Base-by-base conservation (phyloP, 1,140 invertebrate genomes). In the Schlechtendalia chinensis region DNA sequence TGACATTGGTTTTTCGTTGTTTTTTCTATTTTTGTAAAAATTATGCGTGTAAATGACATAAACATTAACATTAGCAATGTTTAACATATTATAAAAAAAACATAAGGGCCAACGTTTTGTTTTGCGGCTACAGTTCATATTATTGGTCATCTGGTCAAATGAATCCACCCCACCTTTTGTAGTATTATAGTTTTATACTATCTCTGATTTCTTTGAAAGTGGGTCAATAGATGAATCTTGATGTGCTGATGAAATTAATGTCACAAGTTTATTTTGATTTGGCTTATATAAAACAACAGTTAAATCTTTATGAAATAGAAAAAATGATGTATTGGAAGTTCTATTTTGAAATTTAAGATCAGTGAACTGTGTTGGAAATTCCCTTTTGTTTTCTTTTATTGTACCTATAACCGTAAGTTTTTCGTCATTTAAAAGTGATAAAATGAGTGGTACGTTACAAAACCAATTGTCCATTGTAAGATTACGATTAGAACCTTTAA, bases 371-470 rank as follows among this genome's bases (percentile, higher is more conserved):
- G 77, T 29, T 50, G 86, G 86, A 65, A 87, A 84, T 79, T 87
- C 83, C 72, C 81, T 83, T 84, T 87, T 87, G 81, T 87, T 87
- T 84, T 86, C 87, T 82, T 83, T 85, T 63, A 88, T 80, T 61
- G 87, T 88, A 27, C 86, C 87, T 29, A 87, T 83, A 74, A 86
- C 83, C 29, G 85, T 85, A 53, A 88, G 82, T 81, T 82, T 82
- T 27, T 82, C 79, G 67, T 85, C 81, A 82, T 72, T 82, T 69
- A 87, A 83, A 67, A 67, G 65, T 69, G 81, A 79, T 59, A 85
- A 81, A 47, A 84, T 82, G 29, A 86, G 81, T 82, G 84, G 61
- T 47, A 86, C 79, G 24, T 85, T 86, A 24, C 82, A 83, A 83
- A 87, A 87, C 84, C 85, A 86, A 82, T 87, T 87, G 72, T 86